These are phyloP conservation scores for Clusia tigrina DNA, from an alignment of 2,888 invertebrate species.

Conservation along the genomic window DNA sequence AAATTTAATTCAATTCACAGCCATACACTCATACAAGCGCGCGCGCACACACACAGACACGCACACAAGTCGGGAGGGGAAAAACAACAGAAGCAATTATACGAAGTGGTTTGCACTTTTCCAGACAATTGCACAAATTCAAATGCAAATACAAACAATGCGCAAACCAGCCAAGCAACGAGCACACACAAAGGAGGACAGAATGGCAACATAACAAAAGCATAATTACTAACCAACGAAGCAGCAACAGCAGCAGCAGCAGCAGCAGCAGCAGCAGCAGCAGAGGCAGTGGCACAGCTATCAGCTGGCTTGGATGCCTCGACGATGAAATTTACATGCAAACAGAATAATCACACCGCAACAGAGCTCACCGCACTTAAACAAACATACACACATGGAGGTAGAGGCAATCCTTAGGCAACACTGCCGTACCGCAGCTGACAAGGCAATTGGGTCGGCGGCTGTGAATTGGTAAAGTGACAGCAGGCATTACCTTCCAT, in stretches of 20 bases:
- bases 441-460: background rate
- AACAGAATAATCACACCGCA: background rate
- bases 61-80: too few relatives aligned
- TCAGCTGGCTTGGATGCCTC: background rate
- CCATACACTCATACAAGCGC: too few relatives aligned
- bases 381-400: too few relatives aligned
- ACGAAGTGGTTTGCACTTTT: conserved; percentile 12
- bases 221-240: background rate
- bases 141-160: background rate
- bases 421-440: background rate
- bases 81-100: too few relatives aligned
- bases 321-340: background rate
- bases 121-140: background rate
- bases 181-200: background rate
- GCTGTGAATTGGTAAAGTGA: background rate
- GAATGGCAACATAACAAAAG: background rate
- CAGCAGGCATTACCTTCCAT: background rate
- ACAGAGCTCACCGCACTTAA: too few relatives aligned
- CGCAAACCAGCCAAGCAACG: background rate
- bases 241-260: background rate
- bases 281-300: background rate
- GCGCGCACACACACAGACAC: too few relatives aligned
- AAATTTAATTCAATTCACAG: too few relatives aligned
- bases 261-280: too few relatives aligned
- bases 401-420: too few relatives aligned